These are phyloP conservation scores for Coreoperca whiteheadi DNA, from an alignment of 2,113 vertebrate genomes.

Conservation along the genomic window DNA sequence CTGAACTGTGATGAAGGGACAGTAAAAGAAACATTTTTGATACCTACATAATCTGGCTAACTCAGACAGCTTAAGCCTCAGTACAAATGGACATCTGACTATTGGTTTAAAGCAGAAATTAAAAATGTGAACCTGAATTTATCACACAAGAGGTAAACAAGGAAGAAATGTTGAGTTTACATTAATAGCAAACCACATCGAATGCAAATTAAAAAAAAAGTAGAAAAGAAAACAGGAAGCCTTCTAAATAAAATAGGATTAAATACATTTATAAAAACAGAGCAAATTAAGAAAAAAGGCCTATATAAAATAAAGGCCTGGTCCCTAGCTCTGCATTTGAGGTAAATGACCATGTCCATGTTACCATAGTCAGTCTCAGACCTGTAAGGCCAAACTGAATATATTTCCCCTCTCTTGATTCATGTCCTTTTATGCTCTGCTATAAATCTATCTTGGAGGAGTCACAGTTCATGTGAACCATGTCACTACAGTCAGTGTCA, in stretches of 20 bases:
- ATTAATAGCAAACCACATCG: not conserved
- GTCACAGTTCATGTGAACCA: not conserved
- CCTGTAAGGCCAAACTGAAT: no score
- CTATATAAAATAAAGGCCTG: not conserved
- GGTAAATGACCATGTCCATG: not conserved
- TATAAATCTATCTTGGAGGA: no score
- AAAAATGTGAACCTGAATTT: not conserved
- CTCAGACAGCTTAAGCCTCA: not conserved
- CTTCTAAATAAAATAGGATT: no score
- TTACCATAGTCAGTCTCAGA: no score
- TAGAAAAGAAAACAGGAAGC: not conserved
- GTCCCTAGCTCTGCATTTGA: not conserved
- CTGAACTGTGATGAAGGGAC: no score
- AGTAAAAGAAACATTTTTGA: no score
- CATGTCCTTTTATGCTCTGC: no score
- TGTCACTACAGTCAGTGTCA: not conserved
- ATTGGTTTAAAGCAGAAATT: no score
- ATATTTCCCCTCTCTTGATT: no score
- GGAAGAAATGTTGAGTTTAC: not conserved
- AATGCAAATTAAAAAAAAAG: not conserved
- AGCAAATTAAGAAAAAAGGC: not conserved
- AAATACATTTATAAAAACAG: no score
- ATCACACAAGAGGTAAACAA: no score
- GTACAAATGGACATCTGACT: no score
- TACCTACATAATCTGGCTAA: not conserved